Evolutionary conservation across 2,888 invertebrate species (phyloP), one percentile per base, ranked within the genome.

Genomic region (Polyommatus iphigenia): DNA sequence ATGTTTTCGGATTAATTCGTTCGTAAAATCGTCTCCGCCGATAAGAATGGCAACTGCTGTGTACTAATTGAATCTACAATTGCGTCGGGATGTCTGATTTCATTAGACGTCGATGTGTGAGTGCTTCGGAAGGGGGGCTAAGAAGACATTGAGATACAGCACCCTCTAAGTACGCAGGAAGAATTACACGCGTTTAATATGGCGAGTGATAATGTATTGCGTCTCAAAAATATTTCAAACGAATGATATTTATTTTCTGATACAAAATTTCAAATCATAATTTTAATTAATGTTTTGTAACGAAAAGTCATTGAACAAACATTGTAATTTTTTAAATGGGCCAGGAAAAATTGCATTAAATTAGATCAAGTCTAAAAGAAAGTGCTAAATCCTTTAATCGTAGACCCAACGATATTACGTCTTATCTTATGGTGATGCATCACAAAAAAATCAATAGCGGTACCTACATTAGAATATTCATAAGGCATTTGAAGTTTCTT

Each of bases 1-100:
- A 92, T 93, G 93, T 93, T 94, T 94, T 93, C 91, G 92, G 91
- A 93, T 93, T 93, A 93, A 94, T 94, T 94, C 93, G 92, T 92
- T 94, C 93, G 93, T 93, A 91, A 94, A 94, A 94, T 94, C 93
- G 93, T 93, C 93, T 91, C 91, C 88, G 84, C 87, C 90, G 92
- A 93, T 94, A 94, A 94, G 93, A 94, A 94, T 92, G 90, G 93
- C 90, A 90, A 92, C 88, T 88, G 90, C 90, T 91, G 90, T 91
- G 89, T 93, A 91, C 93, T 93, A 94, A 94, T 94, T 94, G 93
- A 93, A 93, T 93, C 90, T 93, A 92, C 92, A 92, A 93, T 93
- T 92, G 92, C 89, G 90, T 85, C 83, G 90, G 90, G 89, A 91
- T 90, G 92, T 92, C 92, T 92, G 92, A 92, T 92, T 92, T 92